Conservation (phyloP, 2,113 vertebrate species). For the Meles meles region DNA sequence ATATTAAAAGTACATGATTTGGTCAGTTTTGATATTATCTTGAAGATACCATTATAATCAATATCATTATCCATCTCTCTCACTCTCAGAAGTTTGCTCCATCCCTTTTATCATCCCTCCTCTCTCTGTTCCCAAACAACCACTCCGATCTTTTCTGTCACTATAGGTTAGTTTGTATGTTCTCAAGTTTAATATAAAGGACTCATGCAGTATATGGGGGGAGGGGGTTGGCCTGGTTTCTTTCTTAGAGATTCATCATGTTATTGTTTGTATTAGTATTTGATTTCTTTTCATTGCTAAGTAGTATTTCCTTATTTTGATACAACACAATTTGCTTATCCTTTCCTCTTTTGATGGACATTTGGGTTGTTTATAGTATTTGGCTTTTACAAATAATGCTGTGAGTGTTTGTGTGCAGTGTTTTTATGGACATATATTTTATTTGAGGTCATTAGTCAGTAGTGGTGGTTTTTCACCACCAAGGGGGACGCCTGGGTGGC, state of each 20-base stretch:
- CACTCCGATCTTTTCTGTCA: not conserved
- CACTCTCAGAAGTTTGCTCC: not conserved
- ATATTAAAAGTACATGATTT: not conserved
- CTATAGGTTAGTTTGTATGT: not conserved
- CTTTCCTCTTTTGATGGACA: not conserved
- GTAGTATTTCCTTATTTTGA: not conserved
- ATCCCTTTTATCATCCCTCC: not conserved
- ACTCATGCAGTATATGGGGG: not conserved
- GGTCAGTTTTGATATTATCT: not conserved
- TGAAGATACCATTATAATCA: not conserved
- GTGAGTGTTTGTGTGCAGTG: not conserved
- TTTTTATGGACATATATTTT: not conserved
- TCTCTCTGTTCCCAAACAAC: not conserved
- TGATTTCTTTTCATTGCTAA: not conserved
- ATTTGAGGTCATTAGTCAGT: not conserved
- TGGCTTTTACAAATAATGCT: constrained; percentile 26
- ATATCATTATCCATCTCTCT: not conserved
- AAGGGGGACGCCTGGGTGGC: not conserved
- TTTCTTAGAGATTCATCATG: not conserved
- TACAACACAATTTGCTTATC: not conserved
- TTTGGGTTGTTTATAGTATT: not conserved
- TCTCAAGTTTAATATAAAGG: not conserved
- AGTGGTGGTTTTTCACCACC: not conserved
- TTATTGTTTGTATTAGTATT: not conserved
- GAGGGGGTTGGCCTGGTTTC: not conserved